Evolutionary conservation across 2,113 vertebrate genomes (phyloP), one percentile per base, ranked within the genome.

Genomic region (Gnathonemus longibarbis): DNA sequence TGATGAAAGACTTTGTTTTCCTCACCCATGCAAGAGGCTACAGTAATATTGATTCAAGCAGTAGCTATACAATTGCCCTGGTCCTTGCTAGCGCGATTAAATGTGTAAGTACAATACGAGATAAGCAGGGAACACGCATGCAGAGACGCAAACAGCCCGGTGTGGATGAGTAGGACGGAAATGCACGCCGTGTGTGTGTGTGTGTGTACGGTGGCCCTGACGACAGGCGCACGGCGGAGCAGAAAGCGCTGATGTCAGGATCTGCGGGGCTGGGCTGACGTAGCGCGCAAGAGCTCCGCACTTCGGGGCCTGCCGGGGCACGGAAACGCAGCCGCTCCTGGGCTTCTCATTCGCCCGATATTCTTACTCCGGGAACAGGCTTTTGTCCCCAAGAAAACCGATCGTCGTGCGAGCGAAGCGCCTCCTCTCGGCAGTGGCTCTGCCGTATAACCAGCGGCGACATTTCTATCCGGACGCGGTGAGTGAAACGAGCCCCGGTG

Each of bases 231-330:
- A 93, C 93, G 94, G 93, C 93, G 95, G 93, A 94, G 93, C 95
- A 96, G 94, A 95, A 95, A 95, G 86, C 92, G 94, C 88, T 46
- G 31, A 93, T 93, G 94, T 96, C 95, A 93, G 93, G 92, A 92
- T 93, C 93, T 94, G 88, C 94, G 90, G 24, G 91, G 91, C 91
- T 92, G 92, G 92, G 86, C 92, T 93, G 94, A 93, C 95, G 92
- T 91, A 35, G 90, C 89, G 91, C 94, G 91, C 94, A 93, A 92
- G 91, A 91, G 89, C 93, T 86, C 70, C 80, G 92, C 90, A 48
- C 91, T 86, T 84, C 89, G 90, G 94, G 50, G 91, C 91, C 94
- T 95, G 93, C 80, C 93, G 95, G 93, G 85, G 92, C 94, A 93
- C 88, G 92, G 91, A 91, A 91, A 91, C 92, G 89, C 91, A 90